phyloP scores from a whole-genome alignment of 2,888 invertebrate species.

The Choristoneura rosaceana region DNA sequence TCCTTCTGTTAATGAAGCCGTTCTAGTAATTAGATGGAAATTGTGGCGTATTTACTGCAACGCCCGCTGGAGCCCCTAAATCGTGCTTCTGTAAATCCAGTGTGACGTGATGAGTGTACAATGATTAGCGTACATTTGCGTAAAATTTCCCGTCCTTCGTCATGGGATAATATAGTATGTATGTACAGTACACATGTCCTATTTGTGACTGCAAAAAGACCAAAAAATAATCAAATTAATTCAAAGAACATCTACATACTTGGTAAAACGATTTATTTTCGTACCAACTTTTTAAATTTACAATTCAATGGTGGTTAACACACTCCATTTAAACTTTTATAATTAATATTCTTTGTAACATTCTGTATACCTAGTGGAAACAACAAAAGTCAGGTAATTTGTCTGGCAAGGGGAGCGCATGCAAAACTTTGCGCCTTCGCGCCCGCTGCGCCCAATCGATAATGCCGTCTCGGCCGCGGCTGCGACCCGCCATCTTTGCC shows the following conservation, averaged over 20 bases:
- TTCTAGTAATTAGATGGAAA: conserved; percentile 66
- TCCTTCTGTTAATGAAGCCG: conserved; percentile 68
- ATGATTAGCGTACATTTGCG: background rate
- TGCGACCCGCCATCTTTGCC: conserved; percentile 46
- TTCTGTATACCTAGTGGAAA: conserved; percentile 47
- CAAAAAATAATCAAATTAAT: no score
- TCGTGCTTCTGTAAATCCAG: background rate
- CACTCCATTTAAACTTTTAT: background rate
- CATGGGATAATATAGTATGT: background rate
- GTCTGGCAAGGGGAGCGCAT: conserved; percentile 66
- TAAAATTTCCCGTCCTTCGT: background rate
- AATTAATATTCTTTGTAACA: conserved; percentile 38
- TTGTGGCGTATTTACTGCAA: conserved; percentile 44
- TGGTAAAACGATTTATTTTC: background rate
- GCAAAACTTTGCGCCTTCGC: conserved; percentile 72
- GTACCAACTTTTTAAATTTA: background rate
- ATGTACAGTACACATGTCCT: background rate
- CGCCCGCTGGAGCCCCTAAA: conserved; percentile 2
- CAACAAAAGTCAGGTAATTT: conserved; percentile 65
- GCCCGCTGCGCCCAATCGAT: conserved; percentile 71
- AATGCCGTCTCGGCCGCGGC: conserved; percentile 69
- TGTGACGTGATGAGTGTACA: background rate
- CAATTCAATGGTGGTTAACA: conserved; percentile 3
- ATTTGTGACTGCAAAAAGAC: background rate
- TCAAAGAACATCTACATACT: background rate